Base-by-base conservation (phyloP, 1,140 invertebrate species). In the Heliconius congener region DNA sequence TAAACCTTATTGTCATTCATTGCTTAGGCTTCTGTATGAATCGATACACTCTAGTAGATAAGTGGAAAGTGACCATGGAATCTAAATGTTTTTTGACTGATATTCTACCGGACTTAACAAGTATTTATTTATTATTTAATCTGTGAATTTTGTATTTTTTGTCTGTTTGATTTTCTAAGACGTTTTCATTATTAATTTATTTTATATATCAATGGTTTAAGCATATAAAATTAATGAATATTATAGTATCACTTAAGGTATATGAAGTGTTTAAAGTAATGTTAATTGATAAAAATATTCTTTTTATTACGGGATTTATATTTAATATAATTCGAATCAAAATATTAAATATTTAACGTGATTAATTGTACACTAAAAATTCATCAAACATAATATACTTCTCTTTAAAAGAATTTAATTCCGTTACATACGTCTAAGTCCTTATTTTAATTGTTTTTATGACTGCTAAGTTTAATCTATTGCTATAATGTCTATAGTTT, bases 21-120 rank as follows among this genome's bases (percentile, higher is more conserved):
- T 72, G 9, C 71, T 72, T 19, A 19, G 76, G 76, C 39, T 77
- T 77, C 76, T 52, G 76, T 77, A 11, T 55, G 23, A 57, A 71
- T 34, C 50, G 23, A 60, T 79, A 66, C 50, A 37, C 30, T 37
- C 6, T 27, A 60, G 3, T 11, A 34, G 27, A 23, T 6, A 37
- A 72, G 37, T 39, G 71, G 34, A 19, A 27, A 30, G 39, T 37
- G 8, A 75, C 42, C 27, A 82, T 82, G 81, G 78, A 79, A 5
- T 57, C 80, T 27, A 73, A 79, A 76, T 76, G 77, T 71, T 82
- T 82, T 71, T 50, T 82, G 5, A 57, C 71, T 57, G 78, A 82
- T 71, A 46, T 79, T 57, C 72, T 77, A 19, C 75, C 75, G n/a
- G 71, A 77, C 9, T 39, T 81, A 71, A 55, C 75, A 57, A 77